Conservation (phyloP, 2,888 invertebrate species). For the Mantis religiosa region DNA sequence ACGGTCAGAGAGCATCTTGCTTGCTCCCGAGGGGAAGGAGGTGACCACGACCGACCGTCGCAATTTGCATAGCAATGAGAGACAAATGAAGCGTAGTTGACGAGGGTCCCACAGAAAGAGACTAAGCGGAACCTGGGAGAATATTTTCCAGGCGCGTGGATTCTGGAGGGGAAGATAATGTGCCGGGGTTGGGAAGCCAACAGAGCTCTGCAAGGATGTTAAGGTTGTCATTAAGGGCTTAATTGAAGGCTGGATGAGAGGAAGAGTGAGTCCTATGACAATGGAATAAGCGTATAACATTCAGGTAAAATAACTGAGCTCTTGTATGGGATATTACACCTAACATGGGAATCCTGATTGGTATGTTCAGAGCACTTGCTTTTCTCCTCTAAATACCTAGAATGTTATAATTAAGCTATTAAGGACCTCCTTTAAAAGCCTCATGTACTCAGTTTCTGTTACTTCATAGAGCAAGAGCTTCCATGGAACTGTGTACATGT, state of each 20-base stretch:
- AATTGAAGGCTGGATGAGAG: neutral
- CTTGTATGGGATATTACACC: neutral
- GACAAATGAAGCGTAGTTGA: slow-evolving; percentile 19
- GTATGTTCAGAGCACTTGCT: neutral
- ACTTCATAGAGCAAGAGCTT: neutral
- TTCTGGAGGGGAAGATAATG: neutral
- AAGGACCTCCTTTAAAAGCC: neutral
- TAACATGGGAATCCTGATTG: neutral
- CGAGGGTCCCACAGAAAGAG: neutral
- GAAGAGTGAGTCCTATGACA: neutral
- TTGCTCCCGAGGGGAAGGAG: neutral
- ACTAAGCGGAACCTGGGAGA: neutral
- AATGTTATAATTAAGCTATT: neutral
- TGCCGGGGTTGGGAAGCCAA: neutral
- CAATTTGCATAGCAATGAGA: slow-evolving; percentile 25
- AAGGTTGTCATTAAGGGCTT: slow-evolving; percentile 12
- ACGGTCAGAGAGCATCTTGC: neutral
- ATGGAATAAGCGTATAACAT: neutral
- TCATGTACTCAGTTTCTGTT: neutral
- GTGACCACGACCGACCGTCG: neutral
- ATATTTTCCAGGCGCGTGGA: neutral
- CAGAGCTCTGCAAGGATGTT: neutral
- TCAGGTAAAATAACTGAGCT: neutral
- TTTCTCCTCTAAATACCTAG: neutral
- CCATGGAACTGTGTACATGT: neutral